phyloP scores from a whole-genome alignment of 2,888 invertebrate species.

The Xylota sylvarum region DNA sequence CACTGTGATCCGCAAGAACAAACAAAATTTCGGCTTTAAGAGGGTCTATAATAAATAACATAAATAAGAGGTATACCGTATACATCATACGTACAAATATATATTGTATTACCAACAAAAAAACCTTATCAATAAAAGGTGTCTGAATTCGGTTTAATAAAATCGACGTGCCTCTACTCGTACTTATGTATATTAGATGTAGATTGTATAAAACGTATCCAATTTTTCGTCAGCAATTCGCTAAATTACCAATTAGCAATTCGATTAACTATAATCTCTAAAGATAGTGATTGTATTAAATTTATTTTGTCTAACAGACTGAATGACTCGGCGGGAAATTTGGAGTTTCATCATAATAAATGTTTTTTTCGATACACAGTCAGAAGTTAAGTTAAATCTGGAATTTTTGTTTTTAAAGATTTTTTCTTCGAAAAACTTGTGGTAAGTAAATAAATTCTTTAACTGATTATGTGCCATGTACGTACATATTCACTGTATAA shows the following conservation, averaged over 20 bases:
- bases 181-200: no score
- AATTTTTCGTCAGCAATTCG: neutral
- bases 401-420: conserved; percentile 1
- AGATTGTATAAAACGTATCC: neutral
- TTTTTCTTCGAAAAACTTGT: neutral
- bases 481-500: no score
- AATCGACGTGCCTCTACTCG: neutral
- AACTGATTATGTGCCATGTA: no score
- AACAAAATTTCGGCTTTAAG: no score
- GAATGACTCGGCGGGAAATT: neutral
- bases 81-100: neutral
- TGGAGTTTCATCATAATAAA: neutral
- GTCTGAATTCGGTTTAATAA: neutral
- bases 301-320: neutral
- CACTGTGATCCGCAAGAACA: no score
- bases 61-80: no score
- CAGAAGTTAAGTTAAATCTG: neutral
- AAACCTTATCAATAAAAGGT: conserved; percentile 6
- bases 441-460: no score
- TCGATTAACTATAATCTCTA: neutral
- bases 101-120: neutral
- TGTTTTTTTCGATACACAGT: neutral
- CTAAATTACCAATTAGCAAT: neutral
- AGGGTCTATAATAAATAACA: no score
- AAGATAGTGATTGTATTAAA: neutral